Evolutionary conservation across 2,888 invertebrate species (phyloP), one percentile per base, ranked within the genome.

Genomic region (Camponotus fellah): DNA sequence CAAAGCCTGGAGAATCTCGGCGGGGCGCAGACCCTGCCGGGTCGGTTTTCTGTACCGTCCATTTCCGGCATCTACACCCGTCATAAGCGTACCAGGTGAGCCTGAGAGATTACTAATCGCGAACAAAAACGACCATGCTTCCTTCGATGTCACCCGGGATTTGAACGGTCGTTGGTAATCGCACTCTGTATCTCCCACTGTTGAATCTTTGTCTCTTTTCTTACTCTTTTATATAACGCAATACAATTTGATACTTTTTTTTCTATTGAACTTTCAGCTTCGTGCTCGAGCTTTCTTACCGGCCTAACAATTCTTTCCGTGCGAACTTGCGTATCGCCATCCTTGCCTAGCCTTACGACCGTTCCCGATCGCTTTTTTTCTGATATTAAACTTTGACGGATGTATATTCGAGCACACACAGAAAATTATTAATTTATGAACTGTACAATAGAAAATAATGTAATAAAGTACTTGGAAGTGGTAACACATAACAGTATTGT

Each of bases 81-180:
- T 94, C 97, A 97, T 95, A 97, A 97, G 95, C 96, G 97, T 95
- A 97, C 97, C 96, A 97, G 97, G 97, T 97, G 97, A 96, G 95
- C 95, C 91, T 89, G 91, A 80, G 91, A 80, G 46, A 90, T 91
- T 88, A 91, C 91, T 88, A 85, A 85, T 79, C 81, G 84, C 85
- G 85, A 91, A 85, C 26, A 66, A 77, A 53, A 53, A 77, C 90
- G 89, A 88, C 90, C 89, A 89, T 81, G 91, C 90, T 91, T 90
- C 87, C 91, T 88, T 89, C 84, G 87, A 89, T 86, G 89, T 91
- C 91, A 91, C 89, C 87, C 91, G 87, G 89, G 87, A 85, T 89
- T 80, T 89, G 87, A 91, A 91, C 91, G 91, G 91, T 91, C 91
- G 88, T 89, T 91, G 91, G 91, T 91, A 91, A 91, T 90, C 80